Evolutionary conservation across 2,113 vertebrate species (phyloP).

Genomic region (Struthidea cinerea): DNA sequence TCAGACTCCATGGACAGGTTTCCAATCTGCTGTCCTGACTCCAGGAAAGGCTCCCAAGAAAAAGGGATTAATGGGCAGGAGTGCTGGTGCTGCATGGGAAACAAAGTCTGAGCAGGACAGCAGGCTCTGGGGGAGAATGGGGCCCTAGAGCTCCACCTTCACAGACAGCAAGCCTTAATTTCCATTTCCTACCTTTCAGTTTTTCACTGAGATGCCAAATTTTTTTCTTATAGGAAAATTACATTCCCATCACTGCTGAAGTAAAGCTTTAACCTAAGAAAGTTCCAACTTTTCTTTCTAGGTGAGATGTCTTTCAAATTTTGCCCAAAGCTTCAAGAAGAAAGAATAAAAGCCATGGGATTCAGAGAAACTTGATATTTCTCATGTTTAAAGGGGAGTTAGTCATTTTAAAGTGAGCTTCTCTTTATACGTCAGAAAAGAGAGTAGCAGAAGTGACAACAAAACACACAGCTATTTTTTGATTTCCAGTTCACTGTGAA

Average conservation of each 20-base stretch:
- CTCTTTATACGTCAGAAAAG: neutral
- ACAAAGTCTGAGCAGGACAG: neutral
- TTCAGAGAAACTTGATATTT: neutral
- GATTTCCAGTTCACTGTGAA: conserved; percentile 32
- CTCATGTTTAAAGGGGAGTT: neutral
- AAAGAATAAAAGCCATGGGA: neutral
- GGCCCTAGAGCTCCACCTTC: neutral
- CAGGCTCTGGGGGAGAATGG: neutral
- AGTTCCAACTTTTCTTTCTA: neutral
- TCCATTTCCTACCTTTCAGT: neutral
- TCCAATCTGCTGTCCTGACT: neutral
- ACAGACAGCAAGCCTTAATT: neutral
- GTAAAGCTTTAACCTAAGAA: neutral
- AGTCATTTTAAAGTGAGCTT: neutral
- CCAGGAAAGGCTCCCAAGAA: neutral
- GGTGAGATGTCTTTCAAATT: neutral
- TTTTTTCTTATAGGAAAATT: neutral
- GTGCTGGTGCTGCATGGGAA: neutral
- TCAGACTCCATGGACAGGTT: neutral
- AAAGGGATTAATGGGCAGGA: neutral
- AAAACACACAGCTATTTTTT: conserved; percentile 33
- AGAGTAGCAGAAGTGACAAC: conserved; percentile 9
- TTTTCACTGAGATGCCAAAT: neutral
- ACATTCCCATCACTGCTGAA: neutral
- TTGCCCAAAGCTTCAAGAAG: neutral